A percentile compares a stretch with the other conserved stretches of the same genome.
Evolutionary conservation across 1,140 invertebrate genomes (phyloP).

Genomic region (Halyomorpha halys): DNA sequence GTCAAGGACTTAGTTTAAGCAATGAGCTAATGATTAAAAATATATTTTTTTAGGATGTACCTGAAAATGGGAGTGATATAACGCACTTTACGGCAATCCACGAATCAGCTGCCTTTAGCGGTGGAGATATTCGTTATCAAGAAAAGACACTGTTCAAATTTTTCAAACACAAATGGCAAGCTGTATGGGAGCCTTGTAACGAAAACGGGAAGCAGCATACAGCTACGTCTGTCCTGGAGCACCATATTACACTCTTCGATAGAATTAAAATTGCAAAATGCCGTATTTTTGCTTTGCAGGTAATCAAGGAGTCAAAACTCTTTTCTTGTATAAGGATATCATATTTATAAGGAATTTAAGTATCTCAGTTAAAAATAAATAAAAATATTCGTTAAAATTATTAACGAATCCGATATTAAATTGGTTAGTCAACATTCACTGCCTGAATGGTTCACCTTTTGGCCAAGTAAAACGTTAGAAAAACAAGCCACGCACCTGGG

Average conservation of each 20-base stretch:
- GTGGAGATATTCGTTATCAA: slow-evolving; percentile 37
- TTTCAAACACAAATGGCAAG: slow-evolving; percentile 35
- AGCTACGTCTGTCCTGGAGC: slow-evolving; percentile 47
- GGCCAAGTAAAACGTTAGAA: too few species aligned
- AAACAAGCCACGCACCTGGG: too few species aligned
- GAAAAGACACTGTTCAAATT: slow-evolving; percentile 28
- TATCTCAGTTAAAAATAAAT: too few species aligned
- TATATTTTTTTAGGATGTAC: slow-evolving; percentile 66
- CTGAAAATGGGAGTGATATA: slow-evolving; percentile 82
- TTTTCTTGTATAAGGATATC: too few species aligned
- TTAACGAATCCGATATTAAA: too few species aligned
- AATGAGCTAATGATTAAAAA: too few species aligned
- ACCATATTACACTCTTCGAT: slow-evolving; percentile 45
- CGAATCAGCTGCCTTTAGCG: slow-evolving; percentile 46
- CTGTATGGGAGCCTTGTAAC: slow-evolving; percentile 32
- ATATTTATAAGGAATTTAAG: too few species aligned
- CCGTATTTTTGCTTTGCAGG: slow-evolving; percentile 47
- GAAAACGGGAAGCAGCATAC: slow-evolving; percentile 39
- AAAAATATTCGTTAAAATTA: too few species aligned
- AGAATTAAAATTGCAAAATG: slow-evolving; percentile 42
- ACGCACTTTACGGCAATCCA: slow-evolving; percentile 71
- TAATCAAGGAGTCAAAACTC: slow-evolving; percentile 30
- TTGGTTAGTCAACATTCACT: too few species aligned
- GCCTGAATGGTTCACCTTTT: too few species aligned
- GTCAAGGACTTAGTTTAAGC: too few species aligned